Base-by-base conservation (phyloP, 2,888 invertebrate species). In the Calephelis perditalis region DNA sequence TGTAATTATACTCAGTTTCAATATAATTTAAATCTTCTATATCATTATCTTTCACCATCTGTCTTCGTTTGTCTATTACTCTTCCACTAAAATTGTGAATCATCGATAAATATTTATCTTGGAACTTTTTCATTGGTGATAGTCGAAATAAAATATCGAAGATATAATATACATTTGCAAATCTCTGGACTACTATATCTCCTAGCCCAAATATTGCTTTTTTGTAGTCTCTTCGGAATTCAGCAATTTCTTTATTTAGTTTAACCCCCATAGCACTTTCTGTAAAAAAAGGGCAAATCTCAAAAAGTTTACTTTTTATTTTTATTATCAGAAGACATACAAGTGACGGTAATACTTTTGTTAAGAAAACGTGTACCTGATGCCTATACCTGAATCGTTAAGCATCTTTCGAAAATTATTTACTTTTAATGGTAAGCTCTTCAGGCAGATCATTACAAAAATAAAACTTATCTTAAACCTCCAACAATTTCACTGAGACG, bases 201-300 rank as follows among this genome's bases (percentile, higher is more conserved):
- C 88, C 91, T 5, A 93, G 70, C 5, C 77, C 74, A 63, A 91
- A 84, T 59, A 95, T 91, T 47, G 93, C 91, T 11, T 86, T 71
- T 59, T 94, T 92, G 73, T 95, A 95, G 45, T 82, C 79, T 49
- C 81, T 83, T 11, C 91, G 89, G 35, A 74, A 76, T 1, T 72
- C 65, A 1, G 81, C 70, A 26, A 79, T 73, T 56, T 91, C 85
- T 56, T 84, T 81, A 60, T 86, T 81, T 8, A 95, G 81, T 62
- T 91, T 88, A 0, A 92, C 91, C 3, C 96, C 96, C 93, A 96
- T 94, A 1, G 96, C 95, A 26, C 93, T 92, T 86, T 92, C 92
- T 92, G 68, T 56, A 61, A 46, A 61, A n/a, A 56, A 5, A 7
- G 4, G 1, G 40, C 1, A 40, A 40, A 40, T 40, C 6, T 40